Percentiles rank a stretch among this genome's conserved stretches.
These are phyloP conservation scores for Sphinx pinastri DNA, from an alignment of 2,888 invertebrate species.

Conservation along the genomic window DNA sequence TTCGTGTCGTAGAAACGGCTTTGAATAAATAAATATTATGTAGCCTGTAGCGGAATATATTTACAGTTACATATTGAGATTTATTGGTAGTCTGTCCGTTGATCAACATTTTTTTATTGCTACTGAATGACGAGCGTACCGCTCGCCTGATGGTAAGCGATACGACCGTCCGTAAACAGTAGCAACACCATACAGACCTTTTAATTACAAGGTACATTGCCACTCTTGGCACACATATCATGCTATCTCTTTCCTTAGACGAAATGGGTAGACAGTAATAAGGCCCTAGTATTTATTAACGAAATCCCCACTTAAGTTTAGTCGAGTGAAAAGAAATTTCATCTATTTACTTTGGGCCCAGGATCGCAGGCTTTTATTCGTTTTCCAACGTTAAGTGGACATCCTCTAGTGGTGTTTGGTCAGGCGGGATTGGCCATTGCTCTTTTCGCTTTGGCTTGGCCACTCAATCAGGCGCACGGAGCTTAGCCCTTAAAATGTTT, in stretches of 20 bases:
- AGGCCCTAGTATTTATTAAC: slow-evolving; percentile 47
- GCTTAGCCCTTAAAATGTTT: slow-evolving; percentile 61
- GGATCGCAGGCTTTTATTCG: slow-evolving; percentile 62
- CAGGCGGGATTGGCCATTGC: slow-evolving; percentile 81
- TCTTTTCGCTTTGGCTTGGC: slow-evolving; percentile 71
- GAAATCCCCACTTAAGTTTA: slow-evolving; percentile 46
- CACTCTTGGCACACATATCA: not conserved
- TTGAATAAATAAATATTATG: slow-evolving; percentile 19
- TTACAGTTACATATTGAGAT: slow-evolving; percentile 16
- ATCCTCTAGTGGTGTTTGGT: slow-evolving; percentile 80
- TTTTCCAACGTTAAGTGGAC: slow-evolving; percentile 75
- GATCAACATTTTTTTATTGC: no score
- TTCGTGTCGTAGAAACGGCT: slow-evolving; percentile 12
- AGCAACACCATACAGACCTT: no score
- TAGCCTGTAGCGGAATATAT: slow-evolving; percentile 28
- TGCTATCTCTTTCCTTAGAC: slow-evolving; percentile 25
- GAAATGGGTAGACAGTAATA: slow-evolving; percentile 39
- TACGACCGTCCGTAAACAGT: no score
- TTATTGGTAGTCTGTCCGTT: not conserved
- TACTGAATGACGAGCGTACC: no score
- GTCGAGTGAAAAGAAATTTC: slow-evolving; percentile 62
- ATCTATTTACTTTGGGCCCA: slow-evolving; percentile 68
- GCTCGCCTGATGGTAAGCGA: no score
- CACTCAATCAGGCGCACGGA: slow-evolving; percentile 69
- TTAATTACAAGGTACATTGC: no score